A percentile compares a stretch with the other conserved stretches of the same genome.
Evolutionary conservation across 2,888 invertebrate genomes (phyloP).

Genomic region (Nezara viridula): DNA sequence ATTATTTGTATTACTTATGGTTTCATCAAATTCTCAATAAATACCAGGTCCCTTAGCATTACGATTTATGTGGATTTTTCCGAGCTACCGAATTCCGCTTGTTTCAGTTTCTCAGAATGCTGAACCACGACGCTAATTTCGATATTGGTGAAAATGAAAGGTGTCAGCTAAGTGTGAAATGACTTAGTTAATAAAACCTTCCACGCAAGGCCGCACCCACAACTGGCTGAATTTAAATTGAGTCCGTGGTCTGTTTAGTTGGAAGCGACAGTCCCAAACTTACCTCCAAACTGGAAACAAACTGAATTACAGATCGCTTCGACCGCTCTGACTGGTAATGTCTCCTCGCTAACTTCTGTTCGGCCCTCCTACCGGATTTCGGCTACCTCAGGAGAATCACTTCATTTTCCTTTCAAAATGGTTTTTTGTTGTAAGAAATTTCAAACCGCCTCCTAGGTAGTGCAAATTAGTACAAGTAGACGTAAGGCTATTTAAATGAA

Average conservation of each 20-base stretch:
- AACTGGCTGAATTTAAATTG: slow-evolving; percentile 29
- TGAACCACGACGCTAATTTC: background rate
- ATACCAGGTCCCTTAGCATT: no score
- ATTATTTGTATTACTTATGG: no score
- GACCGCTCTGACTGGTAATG: slow-evolving; percentile 48
- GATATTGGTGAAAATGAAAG: background rate
- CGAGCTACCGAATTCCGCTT: no score
- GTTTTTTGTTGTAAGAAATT: no score
- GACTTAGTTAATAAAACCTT: slow-evolving; percentile 21
- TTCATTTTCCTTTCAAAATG: background rate
- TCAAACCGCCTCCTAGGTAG: no score
- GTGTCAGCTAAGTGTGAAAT: background rate
- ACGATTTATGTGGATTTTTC: no score
- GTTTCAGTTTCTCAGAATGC: no score
- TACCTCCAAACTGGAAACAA: slow-evolving; percentile 48
- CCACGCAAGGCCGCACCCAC: background rate
- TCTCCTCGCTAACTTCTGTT: background rate
- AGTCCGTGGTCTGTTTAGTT: slow-evolving; percentile 6
- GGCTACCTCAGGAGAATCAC: background rate
- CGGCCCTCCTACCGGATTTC: background rate
- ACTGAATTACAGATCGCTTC: slow-evolving; percentile 49
- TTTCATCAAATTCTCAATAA: no score
- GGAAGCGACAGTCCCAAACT: background rate
- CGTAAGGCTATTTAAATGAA: no score
- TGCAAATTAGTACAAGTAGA: no score